Evolutionary conservation across 1,140 invertebrate genomes (phyloP).

Genomic region (Tetramorium parvispinum): DNA sequence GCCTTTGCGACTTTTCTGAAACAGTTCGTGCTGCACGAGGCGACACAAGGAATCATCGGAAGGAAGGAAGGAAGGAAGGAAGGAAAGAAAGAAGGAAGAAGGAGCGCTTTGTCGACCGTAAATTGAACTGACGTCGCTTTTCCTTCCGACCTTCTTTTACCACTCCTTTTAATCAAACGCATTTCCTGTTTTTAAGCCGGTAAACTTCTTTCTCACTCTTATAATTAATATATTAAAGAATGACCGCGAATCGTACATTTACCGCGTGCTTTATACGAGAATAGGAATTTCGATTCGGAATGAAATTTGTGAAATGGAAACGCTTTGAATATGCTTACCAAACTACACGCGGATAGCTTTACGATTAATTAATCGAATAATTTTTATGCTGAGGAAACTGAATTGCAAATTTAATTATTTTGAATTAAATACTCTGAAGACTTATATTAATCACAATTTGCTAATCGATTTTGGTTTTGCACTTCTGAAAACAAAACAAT

Average conservation of each 20-base stretch:
- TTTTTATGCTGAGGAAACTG: neutral
- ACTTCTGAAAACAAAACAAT: neutral
- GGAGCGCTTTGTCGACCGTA: constrained; percentile 47
- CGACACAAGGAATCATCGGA: constrained; percentile 21
- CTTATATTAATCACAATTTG: neutral
- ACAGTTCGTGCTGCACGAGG: constrained; percentile 17
- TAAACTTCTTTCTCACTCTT: constrained; percentile 5
- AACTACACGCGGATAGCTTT: neutral
- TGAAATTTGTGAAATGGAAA: constrained; percentile 7
- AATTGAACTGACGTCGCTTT: constrained; percentile 55
- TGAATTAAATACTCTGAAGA: neutral
- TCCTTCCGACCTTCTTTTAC: constrained; percentile 58
- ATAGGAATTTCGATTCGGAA: neutral
- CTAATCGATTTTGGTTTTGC: neutral
- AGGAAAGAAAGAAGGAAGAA: constrained; percentile 33
- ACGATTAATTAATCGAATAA: neutral
- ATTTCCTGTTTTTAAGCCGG: constrained; percentile 53
- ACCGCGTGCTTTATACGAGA: neutral
- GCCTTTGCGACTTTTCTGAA: constrained; percentile 38
- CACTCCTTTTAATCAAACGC: constrained; percentile 51
- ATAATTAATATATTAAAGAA: constrained; percentile 68
- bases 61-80: constrained; percentile 44
- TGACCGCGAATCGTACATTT: neutral
- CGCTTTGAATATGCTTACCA: neutral
- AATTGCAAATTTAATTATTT: constrained; percentile 2